Evolutionary conservation across 2,888 invertebrate genomes (phyloP).

Genomic region (Halictus quadricinctus): DNA sequence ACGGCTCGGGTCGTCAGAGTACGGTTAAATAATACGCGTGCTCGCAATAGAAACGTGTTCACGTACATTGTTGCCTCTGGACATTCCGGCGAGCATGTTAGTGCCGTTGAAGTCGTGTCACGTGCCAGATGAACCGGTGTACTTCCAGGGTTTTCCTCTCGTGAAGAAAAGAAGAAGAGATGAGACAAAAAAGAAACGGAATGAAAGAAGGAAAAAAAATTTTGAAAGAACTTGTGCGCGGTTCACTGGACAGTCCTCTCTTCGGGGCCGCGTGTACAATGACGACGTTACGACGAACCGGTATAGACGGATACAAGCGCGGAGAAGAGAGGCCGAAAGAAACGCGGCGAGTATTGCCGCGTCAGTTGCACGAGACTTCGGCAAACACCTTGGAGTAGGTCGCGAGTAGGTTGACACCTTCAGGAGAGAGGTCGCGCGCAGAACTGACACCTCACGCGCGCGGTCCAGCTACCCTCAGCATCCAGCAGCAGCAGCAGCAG

Average conservation of each 20-base stretch:
- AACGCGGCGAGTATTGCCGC: conserved; percentile 39
- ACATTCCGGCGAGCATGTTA: conserved; percentile 77
- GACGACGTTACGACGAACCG: background rate
- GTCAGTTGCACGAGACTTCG: conserved; percentile 57
- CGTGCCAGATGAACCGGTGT: conserved; percentile 62
- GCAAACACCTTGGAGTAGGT: conserved; percentile 66
- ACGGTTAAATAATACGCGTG: conserved; percentile 12
- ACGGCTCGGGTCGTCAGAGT: background rate
- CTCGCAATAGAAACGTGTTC: conserved; percentile 51
- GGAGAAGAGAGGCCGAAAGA: conserved; percentile 2
- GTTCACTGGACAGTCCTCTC: conserved; percentile 50
- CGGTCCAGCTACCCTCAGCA: conserved; percentile 81
- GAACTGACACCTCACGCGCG: conserved; percentile 80
- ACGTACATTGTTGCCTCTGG: conserved; percentile 79
- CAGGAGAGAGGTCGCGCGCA: conserved; percentile 80
- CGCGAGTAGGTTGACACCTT: conserved; percentile 74
- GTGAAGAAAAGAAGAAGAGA: conserved; percentile 6
- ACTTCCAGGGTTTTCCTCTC: conserved; percentile 46
- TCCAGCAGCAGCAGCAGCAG: conserved; percentile 69
- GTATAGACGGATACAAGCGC: background rate
- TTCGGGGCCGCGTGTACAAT: background rate
- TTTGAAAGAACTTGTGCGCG: conserved; percentile 16
- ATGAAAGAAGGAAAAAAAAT: background rate
- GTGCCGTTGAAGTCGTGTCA: conserved; percentile 68
- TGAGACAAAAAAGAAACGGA: background rate